Conservation (phyloP, 2,797 vertebrate genomes). For the Sciurus vulgaris region DNA sequence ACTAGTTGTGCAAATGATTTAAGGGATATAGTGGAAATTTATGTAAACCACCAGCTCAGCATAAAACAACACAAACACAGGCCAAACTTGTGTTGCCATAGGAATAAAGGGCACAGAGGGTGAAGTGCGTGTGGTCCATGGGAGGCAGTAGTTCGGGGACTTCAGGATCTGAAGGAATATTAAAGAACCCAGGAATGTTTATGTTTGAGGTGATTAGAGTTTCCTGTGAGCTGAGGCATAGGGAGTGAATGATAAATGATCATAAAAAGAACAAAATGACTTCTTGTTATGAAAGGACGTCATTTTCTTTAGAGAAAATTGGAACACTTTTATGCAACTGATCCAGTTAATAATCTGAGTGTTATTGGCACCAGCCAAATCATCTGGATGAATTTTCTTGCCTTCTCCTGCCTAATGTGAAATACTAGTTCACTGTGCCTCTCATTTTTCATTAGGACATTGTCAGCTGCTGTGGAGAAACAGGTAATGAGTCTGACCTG, state of each 20-base stretch:
- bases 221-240: conserved; percentile 54
- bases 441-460: conserved; percentile 78
- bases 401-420: conserved; percentile 61
- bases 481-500: conserved; percentile 28
- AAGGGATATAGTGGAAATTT: conserved; percentile 72
- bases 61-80: neutral
- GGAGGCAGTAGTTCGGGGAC: neutral
- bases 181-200: neutral
- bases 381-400: conserved; percentile 57
- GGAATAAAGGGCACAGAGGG: conserved; percentile 31
- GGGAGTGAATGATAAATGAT: conserved; percentile 7
- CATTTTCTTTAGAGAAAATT: conserved; percentile 60
- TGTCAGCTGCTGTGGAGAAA: conserved; percentile 66
- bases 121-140: neutral
- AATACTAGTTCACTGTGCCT: conserved; percentile 52
- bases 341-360: conserved; percentile 56
- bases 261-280: conserved; percentile 21
- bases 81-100: conserved; percentile 51
- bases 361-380: conserved; percentile 62
- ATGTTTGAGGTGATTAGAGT: conserved; percentile 58
- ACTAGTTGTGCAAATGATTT: conserved; percentile 60
- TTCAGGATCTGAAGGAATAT: conserved; percentile 14
- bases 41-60: conserved; percentile 56
- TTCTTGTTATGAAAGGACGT: conserved; percentile 2
- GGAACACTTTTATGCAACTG: conserved; percentile 26